phyloP scores from a whole-genome alignment of 2,888 invertebrate genomes.

The Gastrophysa polygoni region DNA sequence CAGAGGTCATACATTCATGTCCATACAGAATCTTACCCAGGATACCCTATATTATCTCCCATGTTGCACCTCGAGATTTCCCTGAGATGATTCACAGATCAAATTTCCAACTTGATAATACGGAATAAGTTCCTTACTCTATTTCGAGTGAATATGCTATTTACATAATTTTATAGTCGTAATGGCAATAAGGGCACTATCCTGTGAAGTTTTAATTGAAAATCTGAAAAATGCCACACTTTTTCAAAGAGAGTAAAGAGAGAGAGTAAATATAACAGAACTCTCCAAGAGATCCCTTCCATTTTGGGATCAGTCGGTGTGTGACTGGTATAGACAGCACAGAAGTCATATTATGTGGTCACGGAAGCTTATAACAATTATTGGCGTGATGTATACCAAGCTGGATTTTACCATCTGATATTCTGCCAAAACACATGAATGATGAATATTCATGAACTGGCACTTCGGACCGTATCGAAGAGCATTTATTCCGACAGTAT shows the following conservation, averaged over 20 bases:
- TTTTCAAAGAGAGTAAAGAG: background rate
- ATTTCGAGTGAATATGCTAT: slow-evolving; percentile 12
- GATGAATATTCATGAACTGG: background rate
- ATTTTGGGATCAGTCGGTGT: no score
- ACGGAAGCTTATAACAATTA: no score
- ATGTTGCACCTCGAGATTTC: background rate
- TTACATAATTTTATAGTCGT: slow-evolving; percentile 13
- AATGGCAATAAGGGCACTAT: slow-evolving; percentile 9
- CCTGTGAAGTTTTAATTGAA: slow-evolving; percentile 10
- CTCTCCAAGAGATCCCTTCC: no score
- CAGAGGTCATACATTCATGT: no score
- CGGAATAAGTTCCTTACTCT: slow-evolving; percentile 11
- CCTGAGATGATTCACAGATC: slow-evolving; percentile 6
- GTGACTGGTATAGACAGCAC: no score
- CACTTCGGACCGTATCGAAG: background rate
- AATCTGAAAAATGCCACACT: slow-evolving; percentile 1
- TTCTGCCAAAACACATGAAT: background rate
- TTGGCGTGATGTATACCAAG: background rate
- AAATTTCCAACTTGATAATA: slow-evolving; percentile 9
- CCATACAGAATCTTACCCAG: no score
- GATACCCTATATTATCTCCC: no score
- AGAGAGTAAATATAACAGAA: no score
- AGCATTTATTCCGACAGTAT: background rate
- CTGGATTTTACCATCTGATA: background rate
- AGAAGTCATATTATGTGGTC: no score